These are phyloP conservation scores for Pheosia gnoma DNA, from an alignment of 2,888 invertebrate species.

Conservation along the genomic window DNA sequence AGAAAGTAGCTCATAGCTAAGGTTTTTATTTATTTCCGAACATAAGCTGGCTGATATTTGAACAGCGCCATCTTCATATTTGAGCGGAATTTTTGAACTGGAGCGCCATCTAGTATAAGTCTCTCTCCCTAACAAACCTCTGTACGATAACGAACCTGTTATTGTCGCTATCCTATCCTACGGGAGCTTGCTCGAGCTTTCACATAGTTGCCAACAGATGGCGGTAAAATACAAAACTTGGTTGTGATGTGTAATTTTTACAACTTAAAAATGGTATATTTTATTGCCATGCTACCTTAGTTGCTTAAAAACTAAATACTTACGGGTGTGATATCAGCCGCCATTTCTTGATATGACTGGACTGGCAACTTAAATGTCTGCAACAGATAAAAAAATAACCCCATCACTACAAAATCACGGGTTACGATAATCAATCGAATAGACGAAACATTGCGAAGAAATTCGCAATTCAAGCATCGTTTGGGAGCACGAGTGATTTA, in stretches of 20 bases:
- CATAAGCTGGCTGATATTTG: background rate
- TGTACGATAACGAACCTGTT: constrained; percentile 10
- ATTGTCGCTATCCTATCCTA: constrained; percentile 31
- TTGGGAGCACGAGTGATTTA: constrained; percentile 22
- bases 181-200: constrained; percentile 35
- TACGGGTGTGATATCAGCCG: constrained; percentile 72
- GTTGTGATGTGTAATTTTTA: constrained; percentile 57
- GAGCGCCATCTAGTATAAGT: constrained; percentile 33
- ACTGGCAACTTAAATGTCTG: constrained; percentile 67
- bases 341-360: constrained; percentile 56
- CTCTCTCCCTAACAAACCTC: background rate
- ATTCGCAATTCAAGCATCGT: constrained; percentile 40
- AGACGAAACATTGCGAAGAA: constrained; percentile 43
- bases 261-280: constrained; percentile 22
- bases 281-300: background rate
- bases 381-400: constrained; percentile 51
- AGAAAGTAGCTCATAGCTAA: constrained; percentile 4
- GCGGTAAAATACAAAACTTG: constrained; percentile 50
- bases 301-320: constrained; percentile 46
- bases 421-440: constrained; percentile 40
- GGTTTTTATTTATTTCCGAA: background rate
- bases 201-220: constrained; percentile 54
- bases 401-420: constrained; percentile 38
- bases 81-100: constrained; percentile 7
- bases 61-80: constrained; percentile 42